Evolutionary conservation across 2,113 vertebrate genomes (phyloP), one percentile per base, ranked within the genome.

Genomic region (Ranitomeya imitator): DNA sequence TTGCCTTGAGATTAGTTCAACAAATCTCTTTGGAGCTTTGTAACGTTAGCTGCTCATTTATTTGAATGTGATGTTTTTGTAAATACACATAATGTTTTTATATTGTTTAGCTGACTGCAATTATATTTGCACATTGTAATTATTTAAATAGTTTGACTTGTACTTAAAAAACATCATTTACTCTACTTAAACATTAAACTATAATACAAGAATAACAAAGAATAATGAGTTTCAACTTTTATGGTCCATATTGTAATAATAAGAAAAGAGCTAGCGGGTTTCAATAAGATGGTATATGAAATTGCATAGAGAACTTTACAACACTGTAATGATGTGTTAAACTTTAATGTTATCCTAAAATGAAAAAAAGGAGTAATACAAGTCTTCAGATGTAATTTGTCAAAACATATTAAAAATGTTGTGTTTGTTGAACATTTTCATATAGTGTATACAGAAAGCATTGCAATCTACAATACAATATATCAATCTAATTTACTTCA

Each of bases 321-420:
- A 65, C 79, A 73, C 54, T 79, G 81, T 87, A 87, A 87, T 81
- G 78, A 81, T 81, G 86, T 87, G 79, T 87, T 87, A 87, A 87
- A 87, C 26, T 87, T 87, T 87, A 87, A 87, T 87, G 86, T n/a
- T 60, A 54, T 73, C 55, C 74, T 87, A 82, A 73, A 81, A 87
- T 86, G 79, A 52, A 73, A 87, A 80, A n/a, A 54, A 16, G 19
- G 31, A 69, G 59, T 87, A 87, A 73, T 87, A 69, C 67, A 81
- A 87, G 12, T 81, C 65, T 57, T 52, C 55, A 82, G 15, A 26
- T 37, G 79, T 55, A 19, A 69, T 87, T 45, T 81, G 54, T 87
- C 65, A 73, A 81, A 67, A 60, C 77, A 87, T 87, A 87, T 87
- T 60, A 87, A 73, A 79, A 81, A 87, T 71, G 65, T 45, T 86